Evolutionary conservation across 2,113 vertebrate species (phyloP), one percentile per base, ranked within the genome.

Genomic region (Panthera tigris): DNA sequence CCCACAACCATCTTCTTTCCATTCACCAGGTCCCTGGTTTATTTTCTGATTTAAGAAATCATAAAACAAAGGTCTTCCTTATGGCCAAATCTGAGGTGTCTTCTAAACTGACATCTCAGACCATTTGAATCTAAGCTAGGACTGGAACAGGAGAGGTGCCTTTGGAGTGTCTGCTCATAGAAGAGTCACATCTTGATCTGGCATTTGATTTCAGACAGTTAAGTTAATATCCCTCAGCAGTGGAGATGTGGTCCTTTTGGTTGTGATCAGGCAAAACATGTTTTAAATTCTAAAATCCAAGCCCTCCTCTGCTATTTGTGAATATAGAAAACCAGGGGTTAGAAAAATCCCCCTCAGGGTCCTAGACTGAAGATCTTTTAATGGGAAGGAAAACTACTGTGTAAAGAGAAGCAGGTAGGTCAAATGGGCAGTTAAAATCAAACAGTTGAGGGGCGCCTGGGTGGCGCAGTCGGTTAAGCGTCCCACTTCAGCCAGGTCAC

Each of bases 391-490:
- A 84, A 89, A 52, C 39, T 69, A 25, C 29, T 89, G 41, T 73
- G 11, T 84, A 80, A 95, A 93, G 82, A 86, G 39, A 85, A 94
- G 48, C 61, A 76, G 45, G 82, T 71, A 89, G 66, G 48, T 25
- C 18, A 50, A 68, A 89, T 19, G 55, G 65, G 31, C 76, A 95
- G 87, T 93, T 97, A 92, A 83, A 95, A 61, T 52, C 68, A 87
- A 97, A 96, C 29, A 78, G 79, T 48, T 90, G 96, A n/a, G n/a
- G n/a, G n/a, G n/a, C n/a, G n/a, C n/a, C n/a, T n/a, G n/a, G n/a
- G n/a, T n/a, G n/a, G n/a, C n/a, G n/a, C n/a, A n/a, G n/a, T n/a
- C n/a, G n/a, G n/a, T n/a, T n/a, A n/a, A n/a, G n/a, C n/a, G n/a
- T n/a, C n/a, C n/a, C n/a, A n/a, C n/a, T n/a, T n/a, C n/a, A n/a